Base-by-base conservation (phyloP, 2,113 vertebrate genomes). In the Vulpes lagopus region DNA sequence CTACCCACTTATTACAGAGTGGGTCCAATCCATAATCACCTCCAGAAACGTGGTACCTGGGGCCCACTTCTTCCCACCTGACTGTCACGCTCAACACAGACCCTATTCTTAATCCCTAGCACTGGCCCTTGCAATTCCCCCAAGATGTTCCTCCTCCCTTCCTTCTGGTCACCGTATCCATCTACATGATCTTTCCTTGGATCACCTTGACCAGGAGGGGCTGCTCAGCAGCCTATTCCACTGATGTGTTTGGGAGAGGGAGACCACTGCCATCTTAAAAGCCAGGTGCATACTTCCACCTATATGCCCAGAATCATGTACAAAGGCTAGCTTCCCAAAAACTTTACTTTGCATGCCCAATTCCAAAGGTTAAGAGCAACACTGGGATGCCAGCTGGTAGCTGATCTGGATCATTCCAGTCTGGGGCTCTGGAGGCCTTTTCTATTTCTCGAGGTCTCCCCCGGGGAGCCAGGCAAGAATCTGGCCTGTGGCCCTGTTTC, bases 41-140 rank as follows among this genome's bases (percentile, higher is more conserved):
- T 71, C 90, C 15, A 51, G 74, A 60, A 59, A 71, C 23, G 53
- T 0, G 17, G 49, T 25, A 27, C 55, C 14, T 2, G 10, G 79
- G 51, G 16, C 55, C 20, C 23, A 4, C 49, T 11, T 3, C 11
- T 9, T 80, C 5, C 85, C 25, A 10, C 7, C 11, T 82, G 23
- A 11, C 43, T 3, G 1, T 17, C 9, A 7, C 2, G 25, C 62
- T 20, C 23, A n/a, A 23, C 14, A 11, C 22, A 8, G 30, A 17
- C 81, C 14, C 22, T 10, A 2, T 27, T 17, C 38, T 22, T 27
- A 69, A 67, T 14, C 55, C 55, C 57, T 49, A 49, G 67, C 0
- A 2, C 6, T 12, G 19, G 53, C 53, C 23, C 32, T 32, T 19
- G 57, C 20, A 53, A 76, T 32, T 11, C 49, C 35, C 35, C 22